Evolutionary conservation across 2,797 vertebrate species (phyloP), one percentile per base, ranked within the genome.

Genomic region (Mus spretus): DNA sequence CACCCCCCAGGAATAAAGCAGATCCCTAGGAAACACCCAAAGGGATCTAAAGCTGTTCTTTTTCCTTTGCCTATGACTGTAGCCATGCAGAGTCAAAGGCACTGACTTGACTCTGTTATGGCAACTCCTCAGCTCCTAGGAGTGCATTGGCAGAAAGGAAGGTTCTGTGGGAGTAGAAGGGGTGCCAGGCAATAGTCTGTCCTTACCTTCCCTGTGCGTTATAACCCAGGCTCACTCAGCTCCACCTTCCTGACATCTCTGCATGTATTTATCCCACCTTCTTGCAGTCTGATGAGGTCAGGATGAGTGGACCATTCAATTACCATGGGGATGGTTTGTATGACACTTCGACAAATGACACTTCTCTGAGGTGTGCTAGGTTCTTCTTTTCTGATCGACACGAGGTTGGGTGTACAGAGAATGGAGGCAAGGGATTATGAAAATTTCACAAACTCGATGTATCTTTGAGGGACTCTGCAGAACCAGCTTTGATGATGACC

Each of bases 141-240:
- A 67, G 80, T 81, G 15, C 20, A 47, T n/a, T 91, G 70, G 93
- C 15, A 90, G 85, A 59, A 34, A 26, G 5, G 28, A 95, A 90
- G 34, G 22, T 53, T 94, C 40, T n/a, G 28, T 17, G 6, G 4
- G 55, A 89, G 9, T 82, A 53, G n/a, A 40, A 55, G 78, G 82
- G 34, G 3, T 57, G 14, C 12, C 44, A 86, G 19, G 6, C 59
- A 3, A n/a, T 6, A 55, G 34, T 85, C 47, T 15, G 12, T 9
- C 37, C 5, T 59, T 55, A 26, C 40, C 79, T 87, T 90, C 9
- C 8, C 13, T 63, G 40, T 78, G 47, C 19, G 59, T 9, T 11
- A 14, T 12, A 57, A 61, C 1, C n/a, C 34, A 44, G 3, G 3
- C 19, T 81, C 17, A 13, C n/a, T 8, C 22, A 2, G 6, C 34